A percentile compares a stretch with the other conserved stretches of the same genome.
These are phyloP conservation scores for Hypocryptadius cinnamomeus DNA, from an alignment of 2,113 vertebrate species.

Conservation along the genomic window DNA sequence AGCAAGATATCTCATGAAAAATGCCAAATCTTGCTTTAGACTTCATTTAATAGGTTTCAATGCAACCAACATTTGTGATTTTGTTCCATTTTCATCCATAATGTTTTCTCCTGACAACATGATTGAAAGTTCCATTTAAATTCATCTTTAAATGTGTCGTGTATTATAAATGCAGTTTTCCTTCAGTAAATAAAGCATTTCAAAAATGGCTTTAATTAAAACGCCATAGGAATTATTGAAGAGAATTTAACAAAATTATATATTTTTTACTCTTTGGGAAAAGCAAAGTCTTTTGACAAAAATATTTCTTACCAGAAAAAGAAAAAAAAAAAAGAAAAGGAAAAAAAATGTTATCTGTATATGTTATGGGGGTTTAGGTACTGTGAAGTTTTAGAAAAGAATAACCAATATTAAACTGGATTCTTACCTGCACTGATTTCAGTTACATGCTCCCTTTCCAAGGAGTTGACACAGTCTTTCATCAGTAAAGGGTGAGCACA, in stretches of 20 bases:
- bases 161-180: not conserved
- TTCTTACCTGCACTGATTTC: not conserved
- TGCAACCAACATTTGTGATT: not conserved
- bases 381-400: not conserved
- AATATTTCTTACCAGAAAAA: not conserved
- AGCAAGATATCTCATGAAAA: not conserved
- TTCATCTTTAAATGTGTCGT: not conserved
- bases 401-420: not conserved
- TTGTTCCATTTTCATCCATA: not conserved
- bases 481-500: not conserved
- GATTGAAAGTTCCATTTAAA: not conserved
- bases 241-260: not conserved
- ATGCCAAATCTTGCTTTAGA: not conserved
- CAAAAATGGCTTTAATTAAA: constrained; percentile 34
- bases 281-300: not conserved
- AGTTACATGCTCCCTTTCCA: not conserved
- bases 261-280: not conserved
- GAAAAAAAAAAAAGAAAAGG: not conserved
- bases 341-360: not conserved
- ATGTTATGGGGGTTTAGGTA: not conserved
- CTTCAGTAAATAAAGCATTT: constrained; percentile 42
- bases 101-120: not conserved
- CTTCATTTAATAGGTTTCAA: not conserved
- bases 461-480: not conserved
- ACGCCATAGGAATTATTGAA: not conserved